phyloP scores from a whole-genome alignment of 1,140 invertebrate genomes.

The Megalopta genalis region DNA sequence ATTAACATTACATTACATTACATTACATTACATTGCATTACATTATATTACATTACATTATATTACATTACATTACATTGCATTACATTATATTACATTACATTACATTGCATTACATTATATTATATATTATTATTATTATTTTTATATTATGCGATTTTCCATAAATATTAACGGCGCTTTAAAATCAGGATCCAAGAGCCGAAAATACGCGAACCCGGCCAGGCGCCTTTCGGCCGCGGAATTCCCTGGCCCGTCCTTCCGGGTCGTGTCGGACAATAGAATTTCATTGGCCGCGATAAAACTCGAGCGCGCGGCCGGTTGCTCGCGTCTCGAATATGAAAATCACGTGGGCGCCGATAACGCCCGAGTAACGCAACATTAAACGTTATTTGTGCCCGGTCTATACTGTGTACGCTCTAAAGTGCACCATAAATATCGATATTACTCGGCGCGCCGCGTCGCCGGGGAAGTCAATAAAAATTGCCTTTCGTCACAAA shows the following conservation, averaged over 20 bases:
- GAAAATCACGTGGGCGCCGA: background rate
- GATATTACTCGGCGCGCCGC: slow-evolving; percentile 5
- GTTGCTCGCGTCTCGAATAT: background rate
- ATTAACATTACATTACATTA: no score
- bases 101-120: no score
- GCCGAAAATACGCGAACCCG: no score
- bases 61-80: no score
- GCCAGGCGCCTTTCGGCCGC: background rate
- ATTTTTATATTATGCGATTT: no score
- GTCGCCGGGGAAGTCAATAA: slow-evolving; percentile 27
- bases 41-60: no score
- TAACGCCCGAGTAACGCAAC: slow-evolving; percentile 5
- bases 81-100: no score
- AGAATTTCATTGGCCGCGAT: background rate
- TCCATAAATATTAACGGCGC: no score
- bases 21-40: no score
- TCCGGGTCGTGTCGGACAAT: background rate
- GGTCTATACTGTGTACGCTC: background rate
- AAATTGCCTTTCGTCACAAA: slow-evolving; percentile 35
- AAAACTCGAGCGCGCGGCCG: background rate
- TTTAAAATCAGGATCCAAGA: no score
- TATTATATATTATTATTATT: no score
- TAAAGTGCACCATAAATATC: slow-evolving; percentile 25
- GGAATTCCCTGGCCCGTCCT: background rate
- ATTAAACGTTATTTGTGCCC: background rate